Conservation (phyloP, 2,888 invertebrate species). For the Harpagoxenus sublaevis region DNA sequence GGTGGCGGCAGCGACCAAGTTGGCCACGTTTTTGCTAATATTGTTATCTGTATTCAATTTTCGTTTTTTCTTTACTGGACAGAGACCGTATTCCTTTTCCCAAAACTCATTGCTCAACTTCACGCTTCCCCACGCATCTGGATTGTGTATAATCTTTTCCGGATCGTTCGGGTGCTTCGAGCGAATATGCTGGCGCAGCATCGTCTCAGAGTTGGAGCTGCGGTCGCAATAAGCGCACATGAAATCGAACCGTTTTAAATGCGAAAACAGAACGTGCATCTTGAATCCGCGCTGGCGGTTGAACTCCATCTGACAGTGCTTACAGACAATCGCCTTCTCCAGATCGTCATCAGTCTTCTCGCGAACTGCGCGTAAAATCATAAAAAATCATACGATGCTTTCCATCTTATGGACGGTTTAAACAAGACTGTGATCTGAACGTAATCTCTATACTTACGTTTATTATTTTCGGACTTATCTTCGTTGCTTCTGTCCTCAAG, state of each 20-base stretch:
- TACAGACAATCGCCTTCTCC: constrained; percentile 76
- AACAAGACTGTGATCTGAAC: background rate
- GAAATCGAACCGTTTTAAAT: constrained; percentile 80
- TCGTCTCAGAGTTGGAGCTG: constrained; percentile 79
- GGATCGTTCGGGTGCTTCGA: constrained; percentile 76
- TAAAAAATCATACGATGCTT: background rate
- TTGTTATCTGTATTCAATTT: constrained; percentile 67
- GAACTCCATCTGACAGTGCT: constrained; percentile 81
- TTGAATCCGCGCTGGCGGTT: constrained; percentile 81
- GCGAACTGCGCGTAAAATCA: constrained; percentile 11
- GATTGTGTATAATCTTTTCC: constrained; percentile 78
- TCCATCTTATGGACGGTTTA: background rate
- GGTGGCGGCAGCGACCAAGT: no score
- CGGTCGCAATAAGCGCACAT: constrained; percentile 83
- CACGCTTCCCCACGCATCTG: constrained; percentile 65
- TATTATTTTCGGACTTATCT: constrained; percentile 52
- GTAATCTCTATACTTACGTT: constrained; percentile 60
- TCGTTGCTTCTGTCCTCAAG: constrained; percentile 56
- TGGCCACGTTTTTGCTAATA: constrained; percentile 12
- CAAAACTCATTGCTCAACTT: constrained; percentile 82
- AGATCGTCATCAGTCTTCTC: constrained; percentile 12
- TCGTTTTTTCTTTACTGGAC: constrained; percentile 66
- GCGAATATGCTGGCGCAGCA: constrained; percentile 81
- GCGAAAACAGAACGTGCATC: constrained; percentile 81
- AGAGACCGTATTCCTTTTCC: constrained; percentile 82